Evolutionary conservation across 2,888 invertebrate species (phyloP).

Genomic region (Lasioglossum marginatum): DNA sequence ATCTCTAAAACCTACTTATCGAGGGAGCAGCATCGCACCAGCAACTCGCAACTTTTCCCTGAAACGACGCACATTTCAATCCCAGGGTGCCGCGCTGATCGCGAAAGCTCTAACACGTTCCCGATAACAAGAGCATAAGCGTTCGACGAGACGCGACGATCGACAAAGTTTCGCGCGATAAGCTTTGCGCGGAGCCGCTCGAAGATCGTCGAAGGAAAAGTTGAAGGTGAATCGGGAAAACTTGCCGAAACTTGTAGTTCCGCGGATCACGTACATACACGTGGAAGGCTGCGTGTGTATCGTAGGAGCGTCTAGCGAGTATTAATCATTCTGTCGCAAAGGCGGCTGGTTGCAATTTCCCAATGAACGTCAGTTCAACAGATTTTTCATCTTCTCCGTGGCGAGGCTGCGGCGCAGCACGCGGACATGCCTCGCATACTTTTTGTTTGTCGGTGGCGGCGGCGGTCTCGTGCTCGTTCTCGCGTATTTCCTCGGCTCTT

Average conservation of each 20-base stretch:
- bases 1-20: not conserved
- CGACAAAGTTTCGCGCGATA: constrained; percentile 32
- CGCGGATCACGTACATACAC: not conserved
- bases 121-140: constrained; percentile 15
- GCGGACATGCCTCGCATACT: constrained; percentile 40
- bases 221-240: constrained; percentile 39
- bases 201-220: constrained; percentile 49
- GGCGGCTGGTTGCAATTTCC: constrained; percentile 74
- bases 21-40: not conserved
- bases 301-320: constrained; percentile 50
- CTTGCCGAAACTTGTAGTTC: constrained; percentile 53
- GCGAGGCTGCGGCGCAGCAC: constrained; percentile 1
- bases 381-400: constrained; percentile 67
- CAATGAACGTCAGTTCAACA: constrained; percentile 75
- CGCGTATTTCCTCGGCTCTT: constrained; percentile 55
- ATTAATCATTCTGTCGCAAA: constrained; percentile 75
- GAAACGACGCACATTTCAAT: not conserved
- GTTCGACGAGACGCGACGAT: constrained; percentile 4
- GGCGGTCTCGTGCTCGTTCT: constrained; percentile 43
- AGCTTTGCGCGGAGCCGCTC: constrained; percentile 20
- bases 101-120: not conserved
- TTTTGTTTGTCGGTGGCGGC: constrained; percentile 35
- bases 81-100: not conserved
- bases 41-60: not conserved
- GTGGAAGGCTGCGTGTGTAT: constrained; percentile 16